These are phyloP conservation scores for Odontomachus brunneus DNA, from an alignment of 1,140 invertebrate genomes.

Conservation along the genomic window DNA sequence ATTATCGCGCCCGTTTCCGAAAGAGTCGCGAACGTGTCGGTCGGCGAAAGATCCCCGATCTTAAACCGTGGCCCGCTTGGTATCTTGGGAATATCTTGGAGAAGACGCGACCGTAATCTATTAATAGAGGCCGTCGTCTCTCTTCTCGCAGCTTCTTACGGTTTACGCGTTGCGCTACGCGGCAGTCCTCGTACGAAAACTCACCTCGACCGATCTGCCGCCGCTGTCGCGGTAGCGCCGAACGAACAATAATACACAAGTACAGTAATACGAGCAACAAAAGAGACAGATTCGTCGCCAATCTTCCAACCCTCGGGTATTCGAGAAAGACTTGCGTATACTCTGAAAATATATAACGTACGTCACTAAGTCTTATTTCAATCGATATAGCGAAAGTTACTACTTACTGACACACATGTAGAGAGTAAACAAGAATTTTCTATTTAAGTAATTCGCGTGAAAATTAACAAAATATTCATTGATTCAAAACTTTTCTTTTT, in stretches of 20 bases:
- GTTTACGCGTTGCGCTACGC: constrained; percentile 56
- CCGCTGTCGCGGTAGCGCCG: constrained; percentile 60
- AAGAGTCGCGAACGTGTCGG: neutral
- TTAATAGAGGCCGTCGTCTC: constrained; percentile 76
- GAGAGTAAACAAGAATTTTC: neutral
- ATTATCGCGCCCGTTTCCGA: neutral
- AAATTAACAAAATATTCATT: neutral
- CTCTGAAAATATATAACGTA: constrained; percentile 22
- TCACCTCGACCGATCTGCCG: constrained; percentile 74
- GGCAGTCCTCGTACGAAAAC: constrained; percentile 75
- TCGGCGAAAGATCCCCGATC: constrained; percentile 16
- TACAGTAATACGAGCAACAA: constrained; percentile 39
- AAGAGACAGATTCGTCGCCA: constrained; percentile 16
- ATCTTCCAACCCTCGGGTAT: constrained; percentile 11
- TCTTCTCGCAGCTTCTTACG: constrained; percentile 67
- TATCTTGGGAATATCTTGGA: constrained; percentile 72
- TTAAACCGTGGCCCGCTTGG: constrained; percentile 39
- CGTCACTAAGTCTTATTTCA: neutral
- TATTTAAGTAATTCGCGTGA: constrained; percentile 7
- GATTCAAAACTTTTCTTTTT: neutral
- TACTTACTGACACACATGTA: constrained; percentile 18
- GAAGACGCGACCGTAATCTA: constrained; percentile 77
- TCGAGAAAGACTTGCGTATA: constrained; percentile 14
- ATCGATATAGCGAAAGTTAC: constrained; percentile 3
- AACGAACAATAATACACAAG: constrained; percentile 63